phyloP scores from a whole-genome alignment of 2,888 invertebrate genomes.

The Drosophila melanosoma region DNA sequence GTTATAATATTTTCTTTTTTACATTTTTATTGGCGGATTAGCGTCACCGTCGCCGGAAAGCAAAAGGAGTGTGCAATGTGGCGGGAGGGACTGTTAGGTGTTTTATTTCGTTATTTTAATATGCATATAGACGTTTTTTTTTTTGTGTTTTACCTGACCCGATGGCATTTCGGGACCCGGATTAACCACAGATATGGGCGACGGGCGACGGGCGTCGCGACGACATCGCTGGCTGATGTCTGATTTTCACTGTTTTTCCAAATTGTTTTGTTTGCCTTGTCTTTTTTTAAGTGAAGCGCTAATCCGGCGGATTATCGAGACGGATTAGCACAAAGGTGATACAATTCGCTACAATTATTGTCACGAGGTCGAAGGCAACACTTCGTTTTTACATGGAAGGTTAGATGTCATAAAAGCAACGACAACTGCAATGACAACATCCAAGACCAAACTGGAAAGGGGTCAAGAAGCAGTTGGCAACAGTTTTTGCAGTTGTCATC shows the following conservation, averaged over 20 bases:
- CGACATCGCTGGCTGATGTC: conserved; percentile 38
- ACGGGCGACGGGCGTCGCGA: conserved; percentile 18
- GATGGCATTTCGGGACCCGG: conserved; percentile 52
- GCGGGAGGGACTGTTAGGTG: conserved; percentile 27
- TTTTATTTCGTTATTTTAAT: conserved; percentile 29
- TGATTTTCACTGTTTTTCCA: conserved; percentile 67
- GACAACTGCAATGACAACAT: conserved; percentile 28
- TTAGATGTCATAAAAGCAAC: conserved; percentile 51
- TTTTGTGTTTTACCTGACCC: conserved; percentile 53
- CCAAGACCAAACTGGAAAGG: conserved; percentile 52
- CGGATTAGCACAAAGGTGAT: conserved; percentile 75
- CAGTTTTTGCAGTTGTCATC: conserved; percentile 2
- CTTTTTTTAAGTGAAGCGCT: conserved; percentile 69
- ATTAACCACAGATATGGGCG: conserved; percentile 52
- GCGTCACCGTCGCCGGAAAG: conserved; percentile 59
- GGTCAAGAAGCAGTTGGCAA: conserved; percentile 63
- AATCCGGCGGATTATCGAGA: conserved; percentile 71
- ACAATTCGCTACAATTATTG: conserved; percentile 69
- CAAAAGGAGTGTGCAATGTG: conserved; percentile 73
- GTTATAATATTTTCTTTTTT: conserved; percentile 58
- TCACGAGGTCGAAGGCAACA: conserved; percentile 57
- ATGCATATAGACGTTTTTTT: background rate
- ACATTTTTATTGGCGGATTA: conserved; percentile 73
- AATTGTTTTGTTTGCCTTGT: conserved; percentile 55
- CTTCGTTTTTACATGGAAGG: conserved; percentile 69